Conservation (phyloP, 1,140 invertebrate genomes). For the Drepana arcuata region DNA sequence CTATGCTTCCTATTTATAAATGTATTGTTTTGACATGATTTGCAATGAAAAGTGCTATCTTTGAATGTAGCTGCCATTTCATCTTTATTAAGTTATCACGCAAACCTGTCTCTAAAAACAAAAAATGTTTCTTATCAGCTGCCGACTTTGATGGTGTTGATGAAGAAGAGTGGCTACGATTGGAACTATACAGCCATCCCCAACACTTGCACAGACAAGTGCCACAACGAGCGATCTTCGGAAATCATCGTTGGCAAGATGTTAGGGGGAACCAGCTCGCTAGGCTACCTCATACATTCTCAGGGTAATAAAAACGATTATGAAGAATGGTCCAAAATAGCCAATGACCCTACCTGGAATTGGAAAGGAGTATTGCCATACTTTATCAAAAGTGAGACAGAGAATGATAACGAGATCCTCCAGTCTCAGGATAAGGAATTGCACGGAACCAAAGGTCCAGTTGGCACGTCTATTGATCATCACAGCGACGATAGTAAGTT, state of each 20-base stretch:
- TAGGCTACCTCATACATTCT: conserved; percentile 84
- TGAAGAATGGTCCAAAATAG: conserved; percentile 75
- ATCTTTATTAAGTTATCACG: no score
- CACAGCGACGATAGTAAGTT: conserved; percentile 8
- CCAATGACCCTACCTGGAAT: conserved; percentile 78
- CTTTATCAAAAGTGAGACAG: conserved; percentile 30
- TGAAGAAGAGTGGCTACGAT: conserved; percentile 5
- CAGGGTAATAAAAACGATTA: conserved; percentile 81
- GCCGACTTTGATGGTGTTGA: conserved; percentile 7
- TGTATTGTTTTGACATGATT: no score
- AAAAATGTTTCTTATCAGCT: no score
- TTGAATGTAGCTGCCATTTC: no score
- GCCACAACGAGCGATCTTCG: conserved; percentile 1
- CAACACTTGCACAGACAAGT: conserved; percentile 1
- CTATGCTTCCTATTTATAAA: no score
- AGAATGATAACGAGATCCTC: conserved; percentile 1
- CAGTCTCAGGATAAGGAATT: background rate
- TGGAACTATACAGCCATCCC: conserved; percentile 19
- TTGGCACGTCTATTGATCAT: conserved; percentile 17
- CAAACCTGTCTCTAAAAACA: no score
- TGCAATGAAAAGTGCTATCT: no score
- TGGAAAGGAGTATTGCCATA: conserved; percentile 36
- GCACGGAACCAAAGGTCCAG: conserved; percentile 21
- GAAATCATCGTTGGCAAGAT: conserved; percentile 47
- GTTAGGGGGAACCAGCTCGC: conserved; percentile 78